These are phyloP conservation scores for Morone saxatilis DNA, from an alignment of 2,113 vertebrate species.

Conservation along the genomic window DNA sequence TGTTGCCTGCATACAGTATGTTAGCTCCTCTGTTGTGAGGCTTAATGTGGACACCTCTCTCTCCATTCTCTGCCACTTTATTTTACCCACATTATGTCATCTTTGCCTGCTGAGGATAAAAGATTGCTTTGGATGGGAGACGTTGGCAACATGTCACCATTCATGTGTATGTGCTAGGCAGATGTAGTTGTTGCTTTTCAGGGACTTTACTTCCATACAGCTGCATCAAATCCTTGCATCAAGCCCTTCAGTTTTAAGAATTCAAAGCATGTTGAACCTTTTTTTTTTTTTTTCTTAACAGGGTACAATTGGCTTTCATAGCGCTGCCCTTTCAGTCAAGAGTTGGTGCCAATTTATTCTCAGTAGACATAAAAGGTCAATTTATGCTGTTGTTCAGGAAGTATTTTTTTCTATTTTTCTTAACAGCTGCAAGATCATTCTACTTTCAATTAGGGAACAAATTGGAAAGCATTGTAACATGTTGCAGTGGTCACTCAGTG, in stretches of 20 bases:
- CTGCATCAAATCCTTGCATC: slow-evolving; percentile 7
- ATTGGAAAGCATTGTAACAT: slow-evolving; percentile 14
- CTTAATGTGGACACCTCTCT: too few species aligned
- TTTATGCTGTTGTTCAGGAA: slow-evolving; percentile 54
- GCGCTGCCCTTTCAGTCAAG: slow-evolving; percentile 71
- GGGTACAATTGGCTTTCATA: slow-evolving; percentile 66
- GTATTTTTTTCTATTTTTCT: slow-evolving; percentile 52
- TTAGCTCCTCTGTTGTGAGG: background rate
- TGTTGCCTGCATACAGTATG: background rate
- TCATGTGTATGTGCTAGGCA: background rate
- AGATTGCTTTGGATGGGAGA: background rate
- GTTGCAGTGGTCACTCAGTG: background rate
- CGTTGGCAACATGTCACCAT: slow-evolving; percentile 1
- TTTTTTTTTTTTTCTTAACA: slow-evolving; percentile 45
- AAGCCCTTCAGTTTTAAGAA: slow-evolving; percentile 44
- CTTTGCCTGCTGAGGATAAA: slow-evolving; percentile 3
- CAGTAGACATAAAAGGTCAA: slow-evolving; percentile 71
- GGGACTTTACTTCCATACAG: slow-evolving; percentile 1
- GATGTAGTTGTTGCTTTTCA: slow-evolving; percentile 15
- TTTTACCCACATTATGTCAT: background rate
- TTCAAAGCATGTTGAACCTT: slow-evolving; percentile 68
- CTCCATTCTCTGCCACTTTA: background rate
- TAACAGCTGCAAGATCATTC: slow-evolving; percentile 39
- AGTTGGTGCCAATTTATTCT: slow-evolving; percentile 68
- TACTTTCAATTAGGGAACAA: slow-evolving; percentile 34